These are phyloP conservation scores for Tetrapedia diversipes DNA, from an alignment of 2,888 invertebrate genomes.

Conservation along the genomic window DNA sequence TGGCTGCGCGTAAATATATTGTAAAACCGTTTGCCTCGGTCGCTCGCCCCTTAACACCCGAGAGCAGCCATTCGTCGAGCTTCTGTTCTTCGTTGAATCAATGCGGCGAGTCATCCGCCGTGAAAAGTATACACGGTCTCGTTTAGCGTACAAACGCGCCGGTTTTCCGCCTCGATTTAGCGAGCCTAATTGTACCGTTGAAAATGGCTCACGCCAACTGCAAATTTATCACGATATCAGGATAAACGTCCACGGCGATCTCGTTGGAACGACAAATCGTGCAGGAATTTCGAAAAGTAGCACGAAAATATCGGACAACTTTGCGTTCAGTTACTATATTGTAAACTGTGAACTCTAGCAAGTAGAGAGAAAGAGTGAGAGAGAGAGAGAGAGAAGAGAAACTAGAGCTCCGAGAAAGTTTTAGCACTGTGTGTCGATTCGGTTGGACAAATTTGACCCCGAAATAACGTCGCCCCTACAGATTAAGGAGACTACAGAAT, in stretches of 20 bases:
- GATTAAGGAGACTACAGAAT: conserved; percentile 41
- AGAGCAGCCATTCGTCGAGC: conserved; percentile 45
- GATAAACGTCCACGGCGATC: neutral
- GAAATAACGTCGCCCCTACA: conserved; percentile 22
- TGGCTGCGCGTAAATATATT: conserved; percentile 29
- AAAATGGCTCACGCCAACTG: neutral
- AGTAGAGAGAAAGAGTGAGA: too few species aligned
- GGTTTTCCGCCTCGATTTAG: neutral
- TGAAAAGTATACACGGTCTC: conserved; percentile 14
- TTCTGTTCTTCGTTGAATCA: conserved; percentile 44
- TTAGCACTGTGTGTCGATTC: conserved; percentile 27
- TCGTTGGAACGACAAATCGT: too few species aligned
- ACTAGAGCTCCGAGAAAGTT: conserved; percentile 24
- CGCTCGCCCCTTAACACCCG: conserved; percentile 39
- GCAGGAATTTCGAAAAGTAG: neutral
- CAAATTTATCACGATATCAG: neutral
- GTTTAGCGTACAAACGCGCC: too few species aligned
- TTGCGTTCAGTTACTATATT: too few species aligned
- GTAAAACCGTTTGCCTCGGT: conserved; percentile 32
- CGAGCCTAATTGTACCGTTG: neutral
- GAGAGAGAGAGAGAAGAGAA: neutral
- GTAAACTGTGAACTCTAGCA: too few species aligned
- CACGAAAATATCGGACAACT: too few species aligned
- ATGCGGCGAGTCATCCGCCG: conserved; percentile 28
- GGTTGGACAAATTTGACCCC: conserved; percentile 34